A percentile compares a stretch with the other conserved stretches of the same genome.
Conservation (phyloP, 2,113 vertebrate genomes). For the Pangasianodon gigas region DNA sequence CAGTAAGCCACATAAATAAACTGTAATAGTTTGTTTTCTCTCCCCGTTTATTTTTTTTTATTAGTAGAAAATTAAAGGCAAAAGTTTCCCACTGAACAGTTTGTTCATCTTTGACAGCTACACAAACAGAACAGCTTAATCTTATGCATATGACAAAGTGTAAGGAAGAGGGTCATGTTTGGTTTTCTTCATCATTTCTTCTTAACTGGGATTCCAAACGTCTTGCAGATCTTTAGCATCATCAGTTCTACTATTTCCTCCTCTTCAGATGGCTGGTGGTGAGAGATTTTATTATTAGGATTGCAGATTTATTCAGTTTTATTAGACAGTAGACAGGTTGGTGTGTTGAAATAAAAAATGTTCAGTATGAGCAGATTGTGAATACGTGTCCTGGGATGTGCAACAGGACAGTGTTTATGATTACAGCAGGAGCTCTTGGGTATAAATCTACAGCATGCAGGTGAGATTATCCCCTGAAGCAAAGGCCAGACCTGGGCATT, state of each 20-base stretch:
- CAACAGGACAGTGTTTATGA: background rate
- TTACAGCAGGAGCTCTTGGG: background rate
- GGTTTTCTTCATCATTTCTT: slow-evolving; percentile 58
- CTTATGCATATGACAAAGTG: background rate
- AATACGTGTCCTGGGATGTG: background rate
- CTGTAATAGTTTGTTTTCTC: background rate
- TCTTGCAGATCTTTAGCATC: slow-evolving; percentile 84
- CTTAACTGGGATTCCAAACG: slow-evolving; percentile 83
- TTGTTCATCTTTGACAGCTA: background rate
- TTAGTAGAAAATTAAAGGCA: background rate
- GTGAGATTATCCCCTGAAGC: background rate
- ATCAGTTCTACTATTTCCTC: slow-evolving; percentile 90
- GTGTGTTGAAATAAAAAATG: background rate
- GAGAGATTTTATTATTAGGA: slow-evolving; percentile 2
- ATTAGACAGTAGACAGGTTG: background rate
- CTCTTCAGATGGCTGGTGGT: slow-evolving; percentile 86
- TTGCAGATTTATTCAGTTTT: background rate
- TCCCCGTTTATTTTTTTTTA: background rate
- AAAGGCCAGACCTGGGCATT: background rate
- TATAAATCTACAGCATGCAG: background rate
- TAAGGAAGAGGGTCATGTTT: background rate
- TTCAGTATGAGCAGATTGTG: background rate
- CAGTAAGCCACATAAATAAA: background rate
- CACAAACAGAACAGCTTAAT: background rate
- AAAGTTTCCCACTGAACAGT: background rate